Conservation (phyloP, 2,113 vertebrate genomes). For the Pao palembangensis region DNA sequence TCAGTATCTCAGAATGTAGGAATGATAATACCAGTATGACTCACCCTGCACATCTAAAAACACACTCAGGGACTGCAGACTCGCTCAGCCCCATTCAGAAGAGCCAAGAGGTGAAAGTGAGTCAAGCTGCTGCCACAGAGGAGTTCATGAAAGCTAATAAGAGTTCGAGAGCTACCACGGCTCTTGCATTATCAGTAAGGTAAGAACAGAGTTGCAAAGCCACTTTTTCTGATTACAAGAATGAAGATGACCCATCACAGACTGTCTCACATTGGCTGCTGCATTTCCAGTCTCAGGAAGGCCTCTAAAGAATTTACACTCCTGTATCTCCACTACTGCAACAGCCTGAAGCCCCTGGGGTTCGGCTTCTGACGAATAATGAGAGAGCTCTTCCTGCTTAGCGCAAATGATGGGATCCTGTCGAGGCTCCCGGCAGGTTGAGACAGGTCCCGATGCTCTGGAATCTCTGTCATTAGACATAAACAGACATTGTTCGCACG, state of each 20-base stretch:
- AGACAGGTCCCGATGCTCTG: constrained; percentile 36
- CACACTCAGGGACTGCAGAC: constrained; percentile 26
- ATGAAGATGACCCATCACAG: too few species aligned
- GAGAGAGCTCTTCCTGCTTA: neutral
- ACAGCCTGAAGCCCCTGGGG: too few species aligned
- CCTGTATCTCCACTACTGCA: too few species aligned
- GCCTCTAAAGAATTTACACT: too few species aligned
- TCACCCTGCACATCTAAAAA: constrained; percentile 43
- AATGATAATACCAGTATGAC: constrained; percentile 62
- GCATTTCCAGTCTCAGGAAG: too few species aligned
- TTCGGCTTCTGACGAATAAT: too few species aligned
- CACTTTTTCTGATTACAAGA: too few species aligned
- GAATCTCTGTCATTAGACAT: constrained; percentile 44
- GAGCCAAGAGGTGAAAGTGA: constrained; percentile 19
- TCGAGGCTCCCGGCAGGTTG: constrained; percentile 34
- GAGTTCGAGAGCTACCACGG: too few species aligned
- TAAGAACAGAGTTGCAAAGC: too few species aligned
- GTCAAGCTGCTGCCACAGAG: neutral
- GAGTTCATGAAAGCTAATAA: too few species aligned
- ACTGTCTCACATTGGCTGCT: too few species aligned
- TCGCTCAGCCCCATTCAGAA: constrained; percentile 12
- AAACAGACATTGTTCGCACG: constrained; percentile 15
- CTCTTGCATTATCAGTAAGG: too few species aligned
- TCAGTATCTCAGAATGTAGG: constrained; percentile 42
- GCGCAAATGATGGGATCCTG: constrained; percentile 14